Percentiles rank a stretch among this genome's conserved stretches.
phyloP scores from a whole-genome alignment of 2,797 vertebrate species.

The Serranus cabrilla region DNA sequence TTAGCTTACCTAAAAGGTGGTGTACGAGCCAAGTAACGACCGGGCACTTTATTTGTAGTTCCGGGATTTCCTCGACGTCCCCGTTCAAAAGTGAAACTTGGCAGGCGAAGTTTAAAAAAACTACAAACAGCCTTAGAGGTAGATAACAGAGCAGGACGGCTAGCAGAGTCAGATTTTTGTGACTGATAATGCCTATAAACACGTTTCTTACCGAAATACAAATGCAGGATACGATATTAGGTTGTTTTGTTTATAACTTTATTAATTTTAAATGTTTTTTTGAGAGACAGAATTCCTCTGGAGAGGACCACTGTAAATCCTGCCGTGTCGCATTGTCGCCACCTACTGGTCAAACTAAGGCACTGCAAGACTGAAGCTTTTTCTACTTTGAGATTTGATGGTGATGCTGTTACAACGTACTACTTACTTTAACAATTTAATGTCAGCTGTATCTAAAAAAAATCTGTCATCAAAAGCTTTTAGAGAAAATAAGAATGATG shows the following conservation, averaged over 20 bases:
- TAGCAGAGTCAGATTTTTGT: background rate
- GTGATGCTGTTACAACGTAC: background rate
- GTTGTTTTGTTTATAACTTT: background rate
- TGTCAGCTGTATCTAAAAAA: too few relatives aligned
- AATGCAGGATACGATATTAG: accelerated
- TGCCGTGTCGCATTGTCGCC: constrained; percentile 15
- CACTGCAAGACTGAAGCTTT: accelerated
- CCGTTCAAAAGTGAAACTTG: constrained; percentile 46
- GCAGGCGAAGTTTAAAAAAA: constrained; percentile 11
- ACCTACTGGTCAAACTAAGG: constrained; percentile 26
- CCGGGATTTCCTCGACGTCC: constrained; percentile 58
- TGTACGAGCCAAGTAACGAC: background rate
- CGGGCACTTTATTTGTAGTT: constrained; percentile 38
- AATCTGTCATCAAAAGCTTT: too few relatives aligned
- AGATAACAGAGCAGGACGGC: constrained; percentile 43
- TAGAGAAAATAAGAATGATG: too few relatives aligned
- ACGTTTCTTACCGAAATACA: accelerated
- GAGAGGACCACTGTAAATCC: background rate
- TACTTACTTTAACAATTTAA: too few relatives aligned
- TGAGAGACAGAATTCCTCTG: background rate
- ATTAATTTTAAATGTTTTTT: accelerated
- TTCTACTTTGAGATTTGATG: background rate
- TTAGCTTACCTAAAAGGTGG: constrained; percentile 5
- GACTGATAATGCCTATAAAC: background rate
- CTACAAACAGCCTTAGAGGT: constrained; percentile 65